phyloP scores from a whole-genome alignment of 2,113 vertebrate species.

The Ceyx margarethae region DNA sequence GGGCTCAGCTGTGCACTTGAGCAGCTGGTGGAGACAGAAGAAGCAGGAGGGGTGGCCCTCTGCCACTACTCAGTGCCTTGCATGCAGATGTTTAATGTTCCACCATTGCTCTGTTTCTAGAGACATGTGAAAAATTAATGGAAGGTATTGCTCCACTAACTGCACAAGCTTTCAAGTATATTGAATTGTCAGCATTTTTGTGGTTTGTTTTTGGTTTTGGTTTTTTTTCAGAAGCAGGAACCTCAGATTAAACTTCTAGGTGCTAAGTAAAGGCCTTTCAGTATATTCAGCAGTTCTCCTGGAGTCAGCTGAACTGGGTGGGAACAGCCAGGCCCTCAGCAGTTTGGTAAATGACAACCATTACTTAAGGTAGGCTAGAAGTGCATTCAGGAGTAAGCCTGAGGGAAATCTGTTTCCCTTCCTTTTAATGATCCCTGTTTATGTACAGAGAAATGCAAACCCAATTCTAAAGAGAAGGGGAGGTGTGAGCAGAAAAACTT shows the following conservation, averaged over 20 bases:
- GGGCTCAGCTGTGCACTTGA: not conserved
- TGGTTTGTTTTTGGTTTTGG: not conserved
- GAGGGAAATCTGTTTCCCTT: slow-evolving; percentile 39
- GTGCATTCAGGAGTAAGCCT: not conserved
- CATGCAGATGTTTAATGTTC: not conserved
- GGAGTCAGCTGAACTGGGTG: slow-evolving; percentile 7
- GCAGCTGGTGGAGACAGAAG: not conserved
- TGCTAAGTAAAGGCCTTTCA: slow-evolving; percentile 4
- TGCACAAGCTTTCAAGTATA: not conserved
- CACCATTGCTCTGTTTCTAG: not conserved
- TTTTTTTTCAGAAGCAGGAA: not conserved
- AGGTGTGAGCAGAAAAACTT: not conserved
- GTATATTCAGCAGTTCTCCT: not conserved
- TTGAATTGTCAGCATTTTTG: not conserved
- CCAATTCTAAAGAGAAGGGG: not conserved
- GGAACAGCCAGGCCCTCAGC: slow-evolving; percentile 5
- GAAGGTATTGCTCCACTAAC: not conserved
- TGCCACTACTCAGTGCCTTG: not conserved
- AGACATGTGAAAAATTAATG: not conserved
- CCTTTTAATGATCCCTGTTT: not conserved
- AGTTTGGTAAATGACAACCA: slow-evolving; percentile 33
- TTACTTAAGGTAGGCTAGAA: slow-evolving; percentile 30
- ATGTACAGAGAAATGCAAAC: not conserved
- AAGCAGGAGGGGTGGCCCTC: not conserved
- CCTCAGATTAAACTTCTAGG: not conserved